Evolutionary conservation across 30 jellyfish, hydroid and myxozoan species (phyloP).

Genomic region (Aurelia aurita): DNA sequence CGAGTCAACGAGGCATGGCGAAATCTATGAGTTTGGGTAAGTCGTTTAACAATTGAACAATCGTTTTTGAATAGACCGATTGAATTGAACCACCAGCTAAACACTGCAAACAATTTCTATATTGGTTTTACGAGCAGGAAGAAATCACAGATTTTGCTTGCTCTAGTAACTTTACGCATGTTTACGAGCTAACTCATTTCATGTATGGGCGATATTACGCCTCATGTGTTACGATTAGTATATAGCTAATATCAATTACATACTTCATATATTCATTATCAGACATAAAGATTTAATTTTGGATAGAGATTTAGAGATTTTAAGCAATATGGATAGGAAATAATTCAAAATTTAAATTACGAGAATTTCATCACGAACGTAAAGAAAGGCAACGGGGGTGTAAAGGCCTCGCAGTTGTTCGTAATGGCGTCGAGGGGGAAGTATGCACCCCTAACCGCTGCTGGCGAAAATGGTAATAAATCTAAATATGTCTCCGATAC

Average conservation of each 20-base stretch:
- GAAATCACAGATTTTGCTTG: not conserved
- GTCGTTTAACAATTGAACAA: slow-evolving; percentile 63
- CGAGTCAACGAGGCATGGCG: slow-evolving; percentile 70
- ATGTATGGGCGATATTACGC: slow-evolving; percentile 1
- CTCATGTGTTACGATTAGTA: too few species aligned
- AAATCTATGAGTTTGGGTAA: slow-evolving; percentile 73
- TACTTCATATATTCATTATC: too few species aligned
- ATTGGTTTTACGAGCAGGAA: slow-evolving; percentile 11
- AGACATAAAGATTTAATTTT: too few species aligned
- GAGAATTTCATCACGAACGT: too few species aligned
- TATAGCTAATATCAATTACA: too few species aligned
- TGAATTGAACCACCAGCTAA: slow-evolving; percentile 71
- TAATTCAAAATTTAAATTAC: too few species aligned
- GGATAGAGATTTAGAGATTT: too few species aligned
- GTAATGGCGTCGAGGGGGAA: slow-evolving; percentile 48
- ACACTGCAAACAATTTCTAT: not conserved
- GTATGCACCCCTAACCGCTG: slow-evolving; percentile 51
- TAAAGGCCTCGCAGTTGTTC: not conserved
- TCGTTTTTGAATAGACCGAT: slow-evolving; percentile 14
- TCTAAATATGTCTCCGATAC: slow-evolving; percentile 45
- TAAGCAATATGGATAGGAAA: too few species aligned
- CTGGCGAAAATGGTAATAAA: slow-evolving; percentile 5
- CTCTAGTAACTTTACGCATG: slow-evolving; percentile 1
- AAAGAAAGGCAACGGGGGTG: not conserved
- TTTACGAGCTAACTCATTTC: slow-evolving; percentile 6